Evolutionary conservation across 2,797 vertebrate species (phyloP).

Genomic region (Falco biarmicus): DNA sequence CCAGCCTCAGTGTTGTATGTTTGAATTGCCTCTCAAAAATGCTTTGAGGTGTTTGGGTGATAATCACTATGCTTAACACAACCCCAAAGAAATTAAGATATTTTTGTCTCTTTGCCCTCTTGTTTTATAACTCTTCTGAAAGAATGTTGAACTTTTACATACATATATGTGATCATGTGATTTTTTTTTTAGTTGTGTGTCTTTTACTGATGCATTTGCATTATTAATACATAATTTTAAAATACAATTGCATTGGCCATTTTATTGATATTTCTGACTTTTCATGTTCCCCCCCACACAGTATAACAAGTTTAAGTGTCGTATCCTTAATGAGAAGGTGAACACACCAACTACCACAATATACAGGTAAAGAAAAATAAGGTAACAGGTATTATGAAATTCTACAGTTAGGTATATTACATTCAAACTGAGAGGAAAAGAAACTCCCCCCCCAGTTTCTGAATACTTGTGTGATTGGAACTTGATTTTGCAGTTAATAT

Average conservation of each 20-base stretch:
- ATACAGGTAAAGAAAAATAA: slow-evolving; percentile 84
- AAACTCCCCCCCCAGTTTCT: background rate
- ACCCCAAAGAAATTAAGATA: background rate
- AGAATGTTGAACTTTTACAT: background rate
- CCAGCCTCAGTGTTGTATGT: background rate
- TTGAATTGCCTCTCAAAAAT: background rate
- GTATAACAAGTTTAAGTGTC: slow-evolving; percentile 97
- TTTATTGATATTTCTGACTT: background rate
- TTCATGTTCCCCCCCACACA: slow-evolving; percentile 41
- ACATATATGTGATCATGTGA: background rate
- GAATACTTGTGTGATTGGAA: background rate
- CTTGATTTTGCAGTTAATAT: background rate
- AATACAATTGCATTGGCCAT: background rate
- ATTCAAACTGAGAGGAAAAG: background rate
- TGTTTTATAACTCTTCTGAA: background rate
- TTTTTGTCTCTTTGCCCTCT: background rate
- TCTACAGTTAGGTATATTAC: background rate
- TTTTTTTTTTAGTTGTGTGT: background rate
- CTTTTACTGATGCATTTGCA: background rate
- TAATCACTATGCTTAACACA: background rate
- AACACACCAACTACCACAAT: slow-evolving; percentile 90
- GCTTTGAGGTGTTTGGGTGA: background rate
- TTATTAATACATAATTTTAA: background rate
- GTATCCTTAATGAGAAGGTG: slow-evolving; percentile 95
- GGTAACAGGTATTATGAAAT: background rate